Base-by-base conservation (phyloP, 2,888 invertebrate genomes). In the Mongoloraphidia duomilia region DNA sequence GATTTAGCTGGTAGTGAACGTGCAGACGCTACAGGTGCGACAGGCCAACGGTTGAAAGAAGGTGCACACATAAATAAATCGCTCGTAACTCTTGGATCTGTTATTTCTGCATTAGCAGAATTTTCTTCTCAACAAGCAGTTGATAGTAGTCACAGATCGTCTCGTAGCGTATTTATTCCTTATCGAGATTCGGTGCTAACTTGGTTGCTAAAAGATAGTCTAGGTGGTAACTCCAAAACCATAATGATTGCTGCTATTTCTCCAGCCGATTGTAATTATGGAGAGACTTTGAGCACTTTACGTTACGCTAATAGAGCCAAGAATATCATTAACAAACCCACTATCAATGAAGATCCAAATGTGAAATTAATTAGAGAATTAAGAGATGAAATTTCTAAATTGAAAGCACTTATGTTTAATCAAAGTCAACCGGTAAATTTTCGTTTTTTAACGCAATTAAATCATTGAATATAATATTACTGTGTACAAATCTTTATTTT, bases 31-130 rank as follows among this genome's bases (percentile, higher is more conserved):
- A 87, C 91, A 1, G 92, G 91, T 39, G 91, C 93, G 13, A 91
- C 90, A 9, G 93, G 93, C 0, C 85, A 90, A 67, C 75, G 93
- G 17, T 70, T 94, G 54, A 90, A 88, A 66, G 90, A 91, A 67
- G 90, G 90, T 49, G 89, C 87, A 17, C 89, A 90, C 67, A 91
- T 91, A 61, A 91, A 91, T 68, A 90, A 91, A 69, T 90, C 90
- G 1, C 69, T 91, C 49, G 90, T 90, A 26, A 90, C 91, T 14
- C 72, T 91, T 47, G 90, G 90, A 52, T 86, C 85, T 56, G 90
- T 90, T 58, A 90, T 90, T 65, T 88, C 88, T 36, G 85, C 89
- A 1, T 70, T 91, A 46, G 89, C 90, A 41, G 87, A 88, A 63
- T 65, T 80, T 11, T 75, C 73, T 61, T 69, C 57, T 63, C 58